phyloP scores from a whole-genome alignment of 2,113 vertebrate species.

The Macquaria australasica region DNA sequence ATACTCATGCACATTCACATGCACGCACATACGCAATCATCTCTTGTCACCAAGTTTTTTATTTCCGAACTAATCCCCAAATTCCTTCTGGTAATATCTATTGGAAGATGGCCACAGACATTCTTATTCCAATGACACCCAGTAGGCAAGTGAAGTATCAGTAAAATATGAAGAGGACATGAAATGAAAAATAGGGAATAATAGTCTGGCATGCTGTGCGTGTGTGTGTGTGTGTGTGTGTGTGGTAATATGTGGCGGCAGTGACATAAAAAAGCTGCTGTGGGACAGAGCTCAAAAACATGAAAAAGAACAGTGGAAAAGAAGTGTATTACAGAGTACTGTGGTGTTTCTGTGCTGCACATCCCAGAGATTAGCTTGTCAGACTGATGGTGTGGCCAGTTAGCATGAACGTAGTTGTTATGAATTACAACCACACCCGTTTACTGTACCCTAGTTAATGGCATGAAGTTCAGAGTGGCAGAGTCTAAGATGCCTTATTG shows the following conservation, averaged over 20 bases:
- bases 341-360: background rate
- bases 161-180: slow-evolving; percentile 39
- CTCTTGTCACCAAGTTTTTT: slow-evolving; percentile 48
- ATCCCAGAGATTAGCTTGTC: slow-evolving; percentile 20
- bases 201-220: slow-evolving; percentile 1
- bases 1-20: background rate
- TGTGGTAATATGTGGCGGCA: slow-evolving; percentile 6
- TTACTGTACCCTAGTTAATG: background rate
- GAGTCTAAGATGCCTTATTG: background rate
- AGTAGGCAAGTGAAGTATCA: slow-evolving; percentile 48
- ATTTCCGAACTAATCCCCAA: slow-evolving; percentile 49
- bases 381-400: background rate
- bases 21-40: slow-evolving; percentile 20
- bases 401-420: background rate
- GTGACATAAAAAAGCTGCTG: slow-evolving; percentile 35
- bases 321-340: background rate
- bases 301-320: background rate
- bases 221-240: background rate
- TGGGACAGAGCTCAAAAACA: slow-evolving; percentile 38
- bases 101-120: slow-evolving; percentile 42
- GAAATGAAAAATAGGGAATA: slow-evolving; percentile 25
- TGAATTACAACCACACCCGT: background rate
- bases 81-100: slow-evolving; percentile 54
- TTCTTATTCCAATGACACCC: slow-evolving; percentile 53
- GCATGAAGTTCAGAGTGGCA: background rate